Evolutionary conservation across 2,888 invertebrate genomes (phyloP), one percentile per base, ranked within the genome.

Genomic region (Thalpophila matura): DNA sequence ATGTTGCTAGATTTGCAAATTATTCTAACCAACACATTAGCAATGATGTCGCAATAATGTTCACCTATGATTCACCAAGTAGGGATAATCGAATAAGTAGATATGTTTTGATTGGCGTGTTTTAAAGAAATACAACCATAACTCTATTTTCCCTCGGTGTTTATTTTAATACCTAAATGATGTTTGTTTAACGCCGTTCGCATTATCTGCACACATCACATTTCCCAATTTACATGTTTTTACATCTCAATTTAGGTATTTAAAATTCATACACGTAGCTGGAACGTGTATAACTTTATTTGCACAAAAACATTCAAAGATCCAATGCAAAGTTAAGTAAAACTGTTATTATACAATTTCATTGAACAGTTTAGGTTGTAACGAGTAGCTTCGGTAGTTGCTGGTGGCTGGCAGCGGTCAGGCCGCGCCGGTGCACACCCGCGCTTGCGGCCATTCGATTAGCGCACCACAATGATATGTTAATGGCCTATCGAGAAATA

Each of bases 401-500:
- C 18, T 43, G 24, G 18, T 40, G 45, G 42, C 55, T 37, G 42
- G 51, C 24, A 51, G 37, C 37, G 29, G 29, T 53, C 69, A 42
- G 47, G 47, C 35, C 33, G 14, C 24, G 43, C 20, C 40, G 24
- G 47, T 16, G 68, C 26, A 61, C 74, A 35, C 69, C 69, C 55
- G 72, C 63, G 83, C 86, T 85, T 59, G 74, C 71, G 87, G 91
- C 84, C 86, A 87, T 87, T 89, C 89, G 88, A 90, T 91, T 90
- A 90, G 87, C 84, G 85, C 82, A 79, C 79, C 83, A 80, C 88
- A 91, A 89, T 90, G 87, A 89, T 92, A 92, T 90, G 91, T 88
- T 91, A 92, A 92, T 91, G 89, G 87, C 80, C 86, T 86, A 88
- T 89, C 87, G 83, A 86, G 90, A 86, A 87, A 86, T 88, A 87